Conservation (phyloP, 1,140 invertebrate genomes). For the Drosophila tsacasi region DNA sequence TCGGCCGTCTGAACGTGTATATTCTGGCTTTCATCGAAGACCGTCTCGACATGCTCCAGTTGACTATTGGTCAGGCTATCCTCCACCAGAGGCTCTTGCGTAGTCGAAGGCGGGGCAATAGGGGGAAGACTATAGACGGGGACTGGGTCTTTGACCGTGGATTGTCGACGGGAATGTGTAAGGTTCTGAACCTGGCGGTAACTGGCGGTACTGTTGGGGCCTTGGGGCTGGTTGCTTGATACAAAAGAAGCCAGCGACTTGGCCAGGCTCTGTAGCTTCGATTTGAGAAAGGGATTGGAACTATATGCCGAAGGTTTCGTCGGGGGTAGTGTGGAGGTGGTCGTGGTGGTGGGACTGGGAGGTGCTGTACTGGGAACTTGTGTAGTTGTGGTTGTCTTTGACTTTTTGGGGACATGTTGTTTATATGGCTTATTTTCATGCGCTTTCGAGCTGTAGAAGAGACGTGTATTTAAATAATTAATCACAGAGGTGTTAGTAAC, state of each 20-base stretch:
- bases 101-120: conserved; percentile 7
- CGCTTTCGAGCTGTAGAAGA: conserved; percentile 85
- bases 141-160: conserved; percentile 18
- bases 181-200: conserved; percentile 8
- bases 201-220: not conserved
- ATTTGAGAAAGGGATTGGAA: conserved; percentile 73
- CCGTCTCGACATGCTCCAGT: conserved; percentile 54
- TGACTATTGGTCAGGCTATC: conserved; percentile 47
- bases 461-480: conserved; percentile 70
- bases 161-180: conserved; percentile 15
- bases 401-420: conserved; percentile 62
- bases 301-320: conserved; percentile 44
- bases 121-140: conserved; percentile 5
- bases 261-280: conserved; percentile 60
- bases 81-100: conserved; percentile 39
- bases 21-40: conserved; percentile 70
- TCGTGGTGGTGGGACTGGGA: conserved; percentile 23
- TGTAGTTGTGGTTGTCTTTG: conserved; percentile 56
- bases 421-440: conserved; percentile 77
- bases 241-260: conserved; percentile 54
- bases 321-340: conserved; percentile 30
- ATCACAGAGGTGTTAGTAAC: conserved; percentile 77
- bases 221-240: conserved; percentile 23
- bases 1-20: conserved; percentile 62
- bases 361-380: conserved; percentile 41